Conservation (phyloP, 2,113 vertebrate species). For the Cyanistes caeruleus region DNA sequence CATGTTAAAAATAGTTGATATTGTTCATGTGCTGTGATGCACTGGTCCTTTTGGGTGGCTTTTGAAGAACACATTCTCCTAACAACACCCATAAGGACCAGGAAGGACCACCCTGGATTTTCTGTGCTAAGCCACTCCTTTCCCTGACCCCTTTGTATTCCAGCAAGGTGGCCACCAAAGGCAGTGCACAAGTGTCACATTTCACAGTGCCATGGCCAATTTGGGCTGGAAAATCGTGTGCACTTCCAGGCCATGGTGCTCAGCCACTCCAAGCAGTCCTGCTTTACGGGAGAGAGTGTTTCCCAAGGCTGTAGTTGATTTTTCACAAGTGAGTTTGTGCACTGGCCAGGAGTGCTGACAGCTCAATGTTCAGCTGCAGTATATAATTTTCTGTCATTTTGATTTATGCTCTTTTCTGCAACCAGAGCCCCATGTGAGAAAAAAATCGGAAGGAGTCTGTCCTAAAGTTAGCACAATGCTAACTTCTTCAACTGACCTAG, state of each 20-base stretch:
- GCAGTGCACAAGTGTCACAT: background rate
- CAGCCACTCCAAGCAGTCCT: background rate
- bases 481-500: background rate
- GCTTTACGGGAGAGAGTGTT: background rate
- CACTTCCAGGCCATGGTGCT: background rate
- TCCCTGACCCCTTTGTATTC: background rate
- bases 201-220: background rate
- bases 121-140: background rate
- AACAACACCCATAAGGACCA: background rate
- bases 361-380: slow-evolving; percentile 43
- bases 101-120: background rate
- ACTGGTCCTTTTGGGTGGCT: background rate
- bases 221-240: background rate
- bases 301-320: slow-evolving; percentile 9
- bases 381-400: slow-evolving; percentile 43
- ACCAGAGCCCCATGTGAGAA: background rate
- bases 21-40: background rate
- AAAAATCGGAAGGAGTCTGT: background rate
- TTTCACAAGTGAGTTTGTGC: background rate
- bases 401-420: slow-evolving; percentile 35
- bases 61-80: background rate
- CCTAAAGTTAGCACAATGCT: background rate
- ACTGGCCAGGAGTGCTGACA: slow-evolving; percentile 19
- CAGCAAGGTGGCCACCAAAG: background rate
- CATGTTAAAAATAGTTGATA: background rate